These are phyloP conservation scores for Cepaea nemoralis DNA, from an alignment of 1,140 invertebrate species.

Conservation along the genomic window DNA sequence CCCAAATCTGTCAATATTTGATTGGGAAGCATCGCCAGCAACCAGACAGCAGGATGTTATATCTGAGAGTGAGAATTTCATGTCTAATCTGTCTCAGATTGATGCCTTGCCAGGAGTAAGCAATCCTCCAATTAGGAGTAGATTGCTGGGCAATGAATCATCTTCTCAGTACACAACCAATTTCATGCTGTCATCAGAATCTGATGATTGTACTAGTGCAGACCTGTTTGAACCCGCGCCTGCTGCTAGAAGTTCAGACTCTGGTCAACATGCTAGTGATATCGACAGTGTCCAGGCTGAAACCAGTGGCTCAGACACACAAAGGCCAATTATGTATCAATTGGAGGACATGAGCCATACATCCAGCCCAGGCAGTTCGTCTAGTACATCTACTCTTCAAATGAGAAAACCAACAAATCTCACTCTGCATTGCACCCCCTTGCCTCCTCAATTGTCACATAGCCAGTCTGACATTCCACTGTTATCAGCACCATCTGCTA, in stretches of 20 bases:
- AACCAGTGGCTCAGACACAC: background rate
- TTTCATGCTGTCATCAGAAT: constrained; percentile 6
- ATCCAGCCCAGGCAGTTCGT: background rate
- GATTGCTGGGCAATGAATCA: background rate
- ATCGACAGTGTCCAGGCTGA: background rate
- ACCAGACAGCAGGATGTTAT: background rate
- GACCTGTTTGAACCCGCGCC: background rate
- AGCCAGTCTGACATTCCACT: background rate
- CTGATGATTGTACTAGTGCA: constrained; percentile 21
- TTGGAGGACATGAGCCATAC: background rate
- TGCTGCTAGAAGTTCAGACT: background rate
- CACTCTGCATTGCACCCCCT: background rate
- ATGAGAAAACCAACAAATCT: constrained; percentile 5
- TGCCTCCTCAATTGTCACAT: background rate
- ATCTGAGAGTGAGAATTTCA: background rate
- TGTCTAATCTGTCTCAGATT: background rate
- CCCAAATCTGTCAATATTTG: constrained; percentile 30
- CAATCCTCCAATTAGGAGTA: background rate
- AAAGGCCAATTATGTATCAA: background rate
- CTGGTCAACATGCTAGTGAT: background rate
- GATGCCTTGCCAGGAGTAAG: background rate
- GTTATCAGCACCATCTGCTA: background rate
- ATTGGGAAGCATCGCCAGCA: background rate
- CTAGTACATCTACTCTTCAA: background rate
- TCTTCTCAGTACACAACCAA: background rate